phyloP scores from a whole-genome alignment of 2,797 vertebrate genomes.

The Cossypha caffra region DNA sequence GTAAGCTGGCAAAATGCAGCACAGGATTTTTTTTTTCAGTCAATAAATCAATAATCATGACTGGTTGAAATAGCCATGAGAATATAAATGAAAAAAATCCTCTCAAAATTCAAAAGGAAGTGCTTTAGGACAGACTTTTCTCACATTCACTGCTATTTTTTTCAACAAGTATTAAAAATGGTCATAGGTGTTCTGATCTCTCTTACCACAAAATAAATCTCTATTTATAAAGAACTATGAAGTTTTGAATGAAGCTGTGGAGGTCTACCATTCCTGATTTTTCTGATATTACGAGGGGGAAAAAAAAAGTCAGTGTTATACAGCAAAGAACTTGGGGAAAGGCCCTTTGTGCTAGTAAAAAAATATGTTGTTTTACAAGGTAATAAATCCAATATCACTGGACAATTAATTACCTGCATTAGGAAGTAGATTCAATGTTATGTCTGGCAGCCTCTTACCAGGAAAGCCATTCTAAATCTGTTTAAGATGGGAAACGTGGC shows the following conservation, averaged over 20 bases:
- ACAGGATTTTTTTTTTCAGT: neutral
- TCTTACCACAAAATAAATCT: neutral
- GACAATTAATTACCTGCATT: neutral
- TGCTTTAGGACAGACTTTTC: neutral
- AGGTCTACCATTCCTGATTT: neutral
- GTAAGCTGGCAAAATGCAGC: neutral
- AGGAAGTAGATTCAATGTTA: neutral
- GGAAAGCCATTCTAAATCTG: neutral
- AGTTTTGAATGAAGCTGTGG: neutral
- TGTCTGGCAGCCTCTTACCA: neutral
- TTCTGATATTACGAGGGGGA: rapidly evolving
- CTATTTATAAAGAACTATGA: neutral
- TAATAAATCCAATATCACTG: neutral
- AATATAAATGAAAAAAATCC: neutral
- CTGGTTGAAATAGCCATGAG: neutral
- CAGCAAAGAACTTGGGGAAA: neutral
- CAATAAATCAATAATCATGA: neutral
- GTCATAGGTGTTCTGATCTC: neutral
- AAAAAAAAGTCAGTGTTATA: neutral
- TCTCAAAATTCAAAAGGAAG: neutral
- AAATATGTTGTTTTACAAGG: neutral
- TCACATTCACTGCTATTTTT: neutral
- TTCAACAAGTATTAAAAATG: neutral
- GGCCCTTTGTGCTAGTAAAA: neutral
- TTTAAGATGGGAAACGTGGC: neutral